These are phyloP conservation scores for Cataglyphis livida DNA, from an alignment of 2,888 invertebrate genomes.

Conservation along the genomic window DNA sequence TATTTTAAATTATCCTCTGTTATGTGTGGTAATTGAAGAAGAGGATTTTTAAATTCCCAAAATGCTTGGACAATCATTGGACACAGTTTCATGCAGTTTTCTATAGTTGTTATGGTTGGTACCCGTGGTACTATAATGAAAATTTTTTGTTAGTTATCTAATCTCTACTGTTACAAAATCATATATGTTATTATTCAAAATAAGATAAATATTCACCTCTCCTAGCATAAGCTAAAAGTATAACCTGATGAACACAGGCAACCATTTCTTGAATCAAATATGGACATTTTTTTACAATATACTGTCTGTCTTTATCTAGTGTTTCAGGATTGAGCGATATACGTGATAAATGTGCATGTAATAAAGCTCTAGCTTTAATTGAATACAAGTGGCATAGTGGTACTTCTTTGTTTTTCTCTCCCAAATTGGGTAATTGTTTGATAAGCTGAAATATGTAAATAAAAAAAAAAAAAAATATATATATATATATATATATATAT, in stretches of 20 bases:
- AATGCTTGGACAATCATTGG: slow-evolving; percentile 99
- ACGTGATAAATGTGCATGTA: slow-evolving; percentile 98
- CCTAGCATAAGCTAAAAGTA: slow-evolving; percentile 95
- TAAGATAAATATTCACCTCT: slow-evolving; percentile 88
- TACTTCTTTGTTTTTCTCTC: slow-evolving; percentile 98
- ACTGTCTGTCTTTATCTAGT: slow-evolving; percentile 93
- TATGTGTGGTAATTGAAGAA: slow-evolving; percentile 97
- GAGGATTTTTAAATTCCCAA: slow-evolving; percentile 97
- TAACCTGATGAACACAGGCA: slow-evolving; percentile 97
- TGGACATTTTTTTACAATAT: slow-evolving; percentile 95
- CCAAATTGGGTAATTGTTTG: slow-evolving; percentile 95
- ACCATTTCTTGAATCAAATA: slow-evolving; percentile 99
- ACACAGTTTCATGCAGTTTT: slow-evolving; percentile 98
- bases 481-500: background rate
- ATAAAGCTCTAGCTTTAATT: slow-evolving; percentile 95
- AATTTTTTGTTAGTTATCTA: slow-evolving; percentile 12
- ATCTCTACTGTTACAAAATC: background rate
- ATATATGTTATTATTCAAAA: background rate
- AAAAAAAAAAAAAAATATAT: slow-evolving; percentile 19
- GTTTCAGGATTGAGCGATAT: slow-evolving; percentile 92
- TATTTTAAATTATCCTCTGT: slow-evolving; percentile 96
- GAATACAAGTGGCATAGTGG: slow-evolving; percentile 97
- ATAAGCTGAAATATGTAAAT: slow-evolving; percentile 89
- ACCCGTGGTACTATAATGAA: slow-evolving; percentile 90
- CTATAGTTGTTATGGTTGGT: slow-evolving; percentile 97